phyloP scores from a whole-genome alignment of 2,888 invertebrate species.

The Laspeyria flexula region DNA sequence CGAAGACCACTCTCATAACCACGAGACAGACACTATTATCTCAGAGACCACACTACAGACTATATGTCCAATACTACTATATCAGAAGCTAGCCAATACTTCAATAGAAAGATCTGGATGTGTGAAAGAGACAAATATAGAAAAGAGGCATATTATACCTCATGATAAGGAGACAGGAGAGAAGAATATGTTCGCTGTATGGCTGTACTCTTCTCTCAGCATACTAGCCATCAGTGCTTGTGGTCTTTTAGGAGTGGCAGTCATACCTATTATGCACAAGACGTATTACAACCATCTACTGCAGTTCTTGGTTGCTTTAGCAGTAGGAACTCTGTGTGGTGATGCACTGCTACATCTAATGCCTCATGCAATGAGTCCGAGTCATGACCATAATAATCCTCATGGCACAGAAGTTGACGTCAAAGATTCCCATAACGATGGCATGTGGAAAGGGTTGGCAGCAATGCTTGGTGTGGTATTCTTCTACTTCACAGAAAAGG shows the following conservation, averaged over 20 bases:
- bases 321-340: constrained; percentile 96
- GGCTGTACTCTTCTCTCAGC: constrained; percentile 93
- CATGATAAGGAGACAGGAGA: constrained; percentile 52
- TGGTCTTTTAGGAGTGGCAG: constrained; percentile 94
- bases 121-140: constrained; percentile 68
- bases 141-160: constrained; percentile 28
- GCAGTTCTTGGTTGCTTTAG: constrained; percentile 96
- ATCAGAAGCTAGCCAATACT: constrained; percentile 87
- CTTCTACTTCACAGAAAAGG: constrained; percentile 96
- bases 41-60: constrained; percentile 74
- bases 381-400: constrained; percentile 55
- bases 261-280: constrained; percentile 96
- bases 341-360: constrained; percentile 96
- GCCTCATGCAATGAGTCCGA: constrained; percentile 91
- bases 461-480: constrained; percentile 93
- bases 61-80: constrained; percentile 89
- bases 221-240: constrained; percentile 94
- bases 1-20: constrained; percentile 49
- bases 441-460: constrained; percentile 94
- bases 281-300: constrained; percentile 95
- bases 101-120: constrained; percentile 85
- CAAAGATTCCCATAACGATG: constrained; percentile 85
- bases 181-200: constrained; percentile 86
- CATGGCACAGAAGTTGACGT: constrained; percentile 49
- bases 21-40: constrained; percentile 55